Percentiles rank a stretch among this genome's conserved stretches.
Conservation (phyloP, 2,797 vertebrate genomes). For the Helarctos malayanus region DNA sequence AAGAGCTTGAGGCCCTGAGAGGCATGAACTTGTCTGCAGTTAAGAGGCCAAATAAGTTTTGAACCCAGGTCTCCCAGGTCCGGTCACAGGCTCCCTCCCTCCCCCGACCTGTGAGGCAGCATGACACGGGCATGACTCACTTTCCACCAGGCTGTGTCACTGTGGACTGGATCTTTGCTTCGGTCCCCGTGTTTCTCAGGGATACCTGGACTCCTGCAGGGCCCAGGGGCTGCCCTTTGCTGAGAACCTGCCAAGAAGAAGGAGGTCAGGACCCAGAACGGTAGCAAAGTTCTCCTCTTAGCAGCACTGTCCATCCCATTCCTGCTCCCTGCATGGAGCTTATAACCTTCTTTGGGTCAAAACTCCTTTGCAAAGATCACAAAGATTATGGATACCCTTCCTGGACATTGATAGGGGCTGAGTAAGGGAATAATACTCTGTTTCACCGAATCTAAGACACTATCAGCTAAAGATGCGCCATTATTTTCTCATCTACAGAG, state of each 20-base stretch:
- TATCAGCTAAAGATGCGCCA: background rate
- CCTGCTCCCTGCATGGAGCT: background rate
- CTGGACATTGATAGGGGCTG: accelerated
- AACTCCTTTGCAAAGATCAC: background rate
- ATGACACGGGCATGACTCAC: constrained; percentile 89
- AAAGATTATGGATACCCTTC: background rate
- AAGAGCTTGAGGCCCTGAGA: background rate
- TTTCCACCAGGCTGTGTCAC: constrained; percentile 95
- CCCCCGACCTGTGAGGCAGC: background rate
- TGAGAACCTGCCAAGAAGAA: constrained; percentile 93
- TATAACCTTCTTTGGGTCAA: background rate
- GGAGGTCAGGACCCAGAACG: background rate
- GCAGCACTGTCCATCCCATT: background rate
- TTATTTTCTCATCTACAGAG: background rate
- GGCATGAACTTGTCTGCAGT: background rate
- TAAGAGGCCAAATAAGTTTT: background rate
- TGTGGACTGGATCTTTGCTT: constrained; percentile 92
- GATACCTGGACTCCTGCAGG: constrained; percentile 95
- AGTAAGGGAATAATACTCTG: background rate
- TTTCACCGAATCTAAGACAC: background rate
- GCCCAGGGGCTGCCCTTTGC: constrained; percentile 95
- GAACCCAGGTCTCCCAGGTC: background rate
- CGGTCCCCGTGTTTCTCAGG: constrained; percentile 92
- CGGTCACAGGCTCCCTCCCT: background rate
- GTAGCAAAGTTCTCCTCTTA: background rate